Percentiles rank a stretch among this genome's conserved stretches.
These are phyloP conservation scores for Artibeus jamaicensis DNA, from an alignment of 2,797 vertebrate species.

Conservation along the genomic window DNA sequence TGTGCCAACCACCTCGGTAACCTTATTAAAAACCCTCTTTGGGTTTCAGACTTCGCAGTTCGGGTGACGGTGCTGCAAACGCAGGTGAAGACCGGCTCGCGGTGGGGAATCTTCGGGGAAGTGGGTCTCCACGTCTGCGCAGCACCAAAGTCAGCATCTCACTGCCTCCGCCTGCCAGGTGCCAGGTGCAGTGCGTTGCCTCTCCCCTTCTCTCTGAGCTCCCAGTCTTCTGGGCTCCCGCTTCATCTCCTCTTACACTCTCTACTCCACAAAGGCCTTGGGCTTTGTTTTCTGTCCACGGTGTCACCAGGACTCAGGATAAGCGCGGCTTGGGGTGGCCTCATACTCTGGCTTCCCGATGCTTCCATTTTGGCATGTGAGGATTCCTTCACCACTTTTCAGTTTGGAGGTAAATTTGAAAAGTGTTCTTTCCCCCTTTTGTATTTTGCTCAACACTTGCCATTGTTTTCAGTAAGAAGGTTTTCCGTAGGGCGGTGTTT, in stretches of 20 bases:
- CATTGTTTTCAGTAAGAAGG: neutral
- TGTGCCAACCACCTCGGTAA: neutral
- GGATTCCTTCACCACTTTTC: neutral
- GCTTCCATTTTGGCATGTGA: neutral
- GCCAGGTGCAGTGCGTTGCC: neutral
- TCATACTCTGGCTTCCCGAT: neutral
- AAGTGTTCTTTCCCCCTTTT: neutral
- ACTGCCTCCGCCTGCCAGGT: neutral
- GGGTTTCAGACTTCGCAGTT: neutral
- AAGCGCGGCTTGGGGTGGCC: neutral
- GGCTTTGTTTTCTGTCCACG: neutral
- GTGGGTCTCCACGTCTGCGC: neutral
- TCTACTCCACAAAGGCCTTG: neutral
- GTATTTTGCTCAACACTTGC: neutral
- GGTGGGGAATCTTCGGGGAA: neutral
- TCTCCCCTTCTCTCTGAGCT: neutral
- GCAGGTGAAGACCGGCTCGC: neutral
- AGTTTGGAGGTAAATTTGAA: neutral
- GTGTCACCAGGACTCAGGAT: neutral
- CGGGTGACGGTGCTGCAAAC: neutral
- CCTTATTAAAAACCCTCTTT: neutral
- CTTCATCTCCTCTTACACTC: neutral
- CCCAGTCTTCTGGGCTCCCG: neutral
- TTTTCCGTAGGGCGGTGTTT: neutral
- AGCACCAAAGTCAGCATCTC: neutral